Evolutionary conservation across 1,140 invertebrate species (phyloP), one percentile per base, ranked within the genome.

Genomic region (Agraylea sexmaculata): DNA sequence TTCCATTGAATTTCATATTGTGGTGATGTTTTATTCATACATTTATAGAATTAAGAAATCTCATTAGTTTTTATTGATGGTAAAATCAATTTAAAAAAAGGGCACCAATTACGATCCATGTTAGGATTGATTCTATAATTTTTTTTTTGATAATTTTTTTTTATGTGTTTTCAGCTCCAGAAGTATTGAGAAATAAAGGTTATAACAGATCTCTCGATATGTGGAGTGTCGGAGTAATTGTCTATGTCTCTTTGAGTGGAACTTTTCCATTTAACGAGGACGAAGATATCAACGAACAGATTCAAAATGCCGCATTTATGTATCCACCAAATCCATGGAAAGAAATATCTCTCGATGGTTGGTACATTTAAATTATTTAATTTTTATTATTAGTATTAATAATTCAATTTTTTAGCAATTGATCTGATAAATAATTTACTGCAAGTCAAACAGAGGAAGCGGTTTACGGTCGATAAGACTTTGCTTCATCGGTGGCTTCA

Each of bases 211-310:
- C 91, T 0, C 66, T 99, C 49, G 95, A 99, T 66, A 98, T 99
- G 94, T 99, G 95, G 95, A 94, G 89, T 53, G 92, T 97, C 35
- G 95, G 95, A 16, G 95, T 99, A 0, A 97, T 99, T 49, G 82
- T 98, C 35, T 99, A 99, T 61, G 95, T 85, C 13, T 94, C 89
- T 50, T 66, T 97, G 21, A 93, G 87, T 54, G 94, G 94, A 40
- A 98, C 94, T 0, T 99, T 98, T 69, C 94, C 94, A 22, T 99
- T 99, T 63, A 97, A 98, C 62, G 94, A 99, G 67, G 94, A 98
- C 67, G 95, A 98, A 71, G 94, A 99, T 62, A 98, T 99, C 45
- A 90, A 93, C 64, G 93, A 98, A 65, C 95, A 99, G 68, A 99
- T 99, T 49, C 90, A 97, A 69, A 98, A 99, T 73, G 95, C 95